Evolutionary conservation across 2,113 vertebrate genomes (phyloP).

Genomic region (Atlantisia rogersi): DNA sequence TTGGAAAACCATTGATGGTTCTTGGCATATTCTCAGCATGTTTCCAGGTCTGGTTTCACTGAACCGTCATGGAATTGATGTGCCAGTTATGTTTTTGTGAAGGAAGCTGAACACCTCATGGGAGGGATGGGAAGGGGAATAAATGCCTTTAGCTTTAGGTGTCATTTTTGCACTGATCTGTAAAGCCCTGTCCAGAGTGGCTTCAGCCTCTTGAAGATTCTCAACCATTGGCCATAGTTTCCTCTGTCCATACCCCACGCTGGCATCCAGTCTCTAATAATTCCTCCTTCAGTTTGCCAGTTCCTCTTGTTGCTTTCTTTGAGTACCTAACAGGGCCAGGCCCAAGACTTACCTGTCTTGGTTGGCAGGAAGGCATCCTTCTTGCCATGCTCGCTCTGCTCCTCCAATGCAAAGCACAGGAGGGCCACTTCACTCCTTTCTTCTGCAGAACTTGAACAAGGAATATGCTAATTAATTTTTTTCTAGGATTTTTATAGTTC

Average conservation of each 20-base stretch:
- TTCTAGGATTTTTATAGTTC: slow-evolving; percentile 58
- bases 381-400: neutral
- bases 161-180: neutral
- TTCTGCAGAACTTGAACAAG: slow-evolving; percentile 54
- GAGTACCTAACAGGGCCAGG: neutral
- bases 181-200: neutral
- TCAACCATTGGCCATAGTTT: neutral
- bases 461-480: neutral
- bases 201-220: neutral
- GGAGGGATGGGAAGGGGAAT: neutral
- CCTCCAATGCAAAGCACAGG: neutral
- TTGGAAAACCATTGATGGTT: neutral
- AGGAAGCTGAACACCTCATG: neutral
- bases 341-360: neutral
- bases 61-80: neutral
- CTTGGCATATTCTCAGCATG: neutral
- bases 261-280: neutral
- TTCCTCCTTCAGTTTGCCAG: neutral
- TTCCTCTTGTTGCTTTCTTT: neutral
- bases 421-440: neutral
- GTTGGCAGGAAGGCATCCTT: neutral
- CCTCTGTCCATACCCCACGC: neutral
- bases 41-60: neutral
- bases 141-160: neutral
- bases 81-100: neutral